Conservation (phyloP, 2,113 vertebrate genomes). For the Aspidoscelis tigris region DNA sequence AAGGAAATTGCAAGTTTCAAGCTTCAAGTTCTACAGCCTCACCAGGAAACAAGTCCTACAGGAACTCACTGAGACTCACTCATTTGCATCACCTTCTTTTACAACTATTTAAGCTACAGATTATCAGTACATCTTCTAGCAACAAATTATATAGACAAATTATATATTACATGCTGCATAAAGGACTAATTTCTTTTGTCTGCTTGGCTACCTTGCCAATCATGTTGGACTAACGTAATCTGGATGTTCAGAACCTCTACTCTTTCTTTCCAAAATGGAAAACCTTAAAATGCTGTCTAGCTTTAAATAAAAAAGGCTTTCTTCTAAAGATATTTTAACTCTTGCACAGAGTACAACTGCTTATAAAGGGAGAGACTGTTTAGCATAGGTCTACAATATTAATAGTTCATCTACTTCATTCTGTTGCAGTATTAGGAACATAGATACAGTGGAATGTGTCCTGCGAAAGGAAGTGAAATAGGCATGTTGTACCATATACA, state of each 20-base stretch:
- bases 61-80: not conserved
- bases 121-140: not conserved
- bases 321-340: not conserved
- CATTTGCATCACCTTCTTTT: not conserved
- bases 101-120: not conserved
- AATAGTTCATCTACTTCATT: slow-evolving; percentile 7
- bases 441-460: too few species aligned
- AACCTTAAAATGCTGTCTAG: not conserved
- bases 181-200: not conserved
- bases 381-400: not conserved
- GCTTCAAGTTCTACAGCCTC: not conserved
- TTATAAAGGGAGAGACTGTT: not conserved
- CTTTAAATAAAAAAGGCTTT: not conserved
- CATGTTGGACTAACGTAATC: not conserved
- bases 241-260: not conserved
- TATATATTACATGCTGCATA: not conserved
- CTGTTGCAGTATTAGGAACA: too few species aligned
- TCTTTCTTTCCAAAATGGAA: not conserved
- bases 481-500: too few species aligned
- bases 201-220: not conserved
- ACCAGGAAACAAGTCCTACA: not conserved
- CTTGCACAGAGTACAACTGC: not conserved
- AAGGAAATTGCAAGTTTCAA: not conserved
- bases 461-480: too few species aligned
- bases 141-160: not conserved